phyloP scores from a whole-genome alignment of 2,113 vertebrate genomes.

The Dipodomys spectabilis region DNA sequence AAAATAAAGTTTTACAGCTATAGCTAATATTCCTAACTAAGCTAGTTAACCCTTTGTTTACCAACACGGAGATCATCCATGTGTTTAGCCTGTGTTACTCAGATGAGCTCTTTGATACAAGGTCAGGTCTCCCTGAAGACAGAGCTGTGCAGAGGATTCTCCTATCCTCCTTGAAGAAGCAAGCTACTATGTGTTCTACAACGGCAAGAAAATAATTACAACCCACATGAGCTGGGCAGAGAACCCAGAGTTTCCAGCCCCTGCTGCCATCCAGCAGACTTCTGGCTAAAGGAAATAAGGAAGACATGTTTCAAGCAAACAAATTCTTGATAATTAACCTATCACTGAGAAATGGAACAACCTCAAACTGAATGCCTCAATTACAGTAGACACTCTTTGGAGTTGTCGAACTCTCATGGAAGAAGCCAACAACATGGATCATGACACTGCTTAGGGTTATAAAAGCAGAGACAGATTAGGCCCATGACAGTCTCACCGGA shows the following conservation, averaged over 20 bases:
- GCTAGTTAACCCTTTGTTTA: background rate
- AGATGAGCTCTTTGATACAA: background rate
- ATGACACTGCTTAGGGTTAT: background rate
- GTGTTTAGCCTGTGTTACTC: no score
- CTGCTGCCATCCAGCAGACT: background rate
- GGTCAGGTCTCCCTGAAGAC: background rate
- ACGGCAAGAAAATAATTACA: no score
- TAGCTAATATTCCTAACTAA: background rate
- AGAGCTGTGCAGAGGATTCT: background rate
- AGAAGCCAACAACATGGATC: background rate
- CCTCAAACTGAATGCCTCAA: background rate
- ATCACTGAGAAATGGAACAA: background rate
- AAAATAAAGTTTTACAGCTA: background rate
- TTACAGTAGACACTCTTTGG: background rate
- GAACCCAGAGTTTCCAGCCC: background rate
- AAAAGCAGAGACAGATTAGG: background rate
- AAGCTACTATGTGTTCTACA: background rate
- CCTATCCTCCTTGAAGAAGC: background rate
- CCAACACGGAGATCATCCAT: background rate
- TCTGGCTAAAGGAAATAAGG: background rate
- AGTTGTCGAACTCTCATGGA: background rate
- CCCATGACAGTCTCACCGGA: background rate
- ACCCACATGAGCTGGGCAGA: no score
- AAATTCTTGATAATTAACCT: background rate
- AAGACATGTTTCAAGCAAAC: background rate